Evolutionary conservation across 2,113 vertebrate genomes (phyloP), one percentile per base, ranked within the genome.

Genomic region (Atlantisia rogersi): DNA sequence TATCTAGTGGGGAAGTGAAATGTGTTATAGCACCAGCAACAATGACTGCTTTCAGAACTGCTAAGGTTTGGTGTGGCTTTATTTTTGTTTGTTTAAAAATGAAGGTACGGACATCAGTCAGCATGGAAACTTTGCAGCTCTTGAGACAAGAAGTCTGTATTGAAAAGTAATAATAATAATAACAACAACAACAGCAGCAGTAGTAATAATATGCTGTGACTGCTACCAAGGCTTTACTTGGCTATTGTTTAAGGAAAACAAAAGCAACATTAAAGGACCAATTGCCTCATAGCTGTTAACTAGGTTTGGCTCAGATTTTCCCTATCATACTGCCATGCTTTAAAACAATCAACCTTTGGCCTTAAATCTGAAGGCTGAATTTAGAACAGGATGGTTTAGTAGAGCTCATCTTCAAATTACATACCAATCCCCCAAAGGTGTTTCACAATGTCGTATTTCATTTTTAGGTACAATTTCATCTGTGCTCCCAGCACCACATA

Each of bases 201-300:
- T 10, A 53, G 35, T 15, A 64, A 46, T 29, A 26, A 50, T 59
- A 8, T 52, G 16, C 53, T 92, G 53, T 42, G 82, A 65, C 8
- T 63, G n/a, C 69, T 92, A 78, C 48, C 58, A 78, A 82, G 62
- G 37, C 39, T 88, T 82, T 70, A 50, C 50, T 42, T 86, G 55
- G 44, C 35, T 65, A 28, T 52, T 84, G 25, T 42, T 74, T n/a
- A 81, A 42, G 37, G 24, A 91, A 95, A 90, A 29, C 31, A 76
- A 82, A 88, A 78, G 46, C 21, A 88, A 89, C 84, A 91, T 81
- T 68, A 92, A 95, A 90, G 70, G 83, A 82, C 42, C 55, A 68
- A 56, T 68, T 81, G 59, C 42, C 12, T 93, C 26, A 6, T 10
- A 52, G 28, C 15, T 78, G 42, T 88, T 63, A 83, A 73, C 10